Evolutionary conservation across 2,888 invertebrate genomes (phyloP).

Genomic region (Leptopilina drosophilae): DNA sequence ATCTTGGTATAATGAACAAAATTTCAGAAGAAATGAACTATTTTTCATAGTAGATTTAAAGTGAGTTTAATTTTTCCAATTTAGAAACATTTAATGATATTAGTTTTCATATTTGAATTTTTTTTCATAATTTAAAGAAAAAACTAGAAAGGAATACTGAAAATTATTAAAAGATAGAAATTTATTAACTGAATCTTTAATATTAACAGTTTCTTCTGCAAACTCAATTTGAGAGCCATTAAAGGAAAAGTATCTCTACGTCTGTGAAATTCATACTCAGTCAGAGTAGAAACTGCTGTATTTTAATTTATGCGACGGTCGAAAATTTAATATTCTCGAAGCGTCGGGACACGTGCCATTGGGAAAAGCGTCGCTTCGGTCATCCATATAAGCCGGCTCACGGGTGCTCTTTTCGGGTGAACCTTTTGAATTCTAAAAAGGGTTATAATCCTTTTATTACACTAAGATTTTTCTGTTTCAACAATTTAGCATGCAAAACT

Average conservation of each 20-base stretch:
- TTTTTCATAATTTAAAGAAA: no score
- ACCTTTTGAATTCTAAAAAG: constrained; percentile 68
- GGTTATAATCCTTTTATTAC: constrained; percentile 58
- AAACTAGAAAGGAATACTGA: neutral
- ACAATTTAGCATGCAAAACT: constrained; percentile 16
- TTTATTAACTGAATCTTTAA: neutral
- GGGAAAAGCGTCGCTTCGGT: constrained; percentile 55
- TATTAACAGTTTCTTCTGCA: neutral
- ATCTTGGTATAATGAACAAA: no score
- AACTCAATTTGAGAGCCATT: neutral
- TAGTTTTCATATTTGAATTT: no score
- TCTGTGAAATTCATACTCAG: constrained; percentile 67
- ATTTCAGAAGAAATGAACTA: no score
- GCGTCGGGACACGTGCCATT: constrained; percentile 67
- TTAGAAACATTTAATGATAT: no score
- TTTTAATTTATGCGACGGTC: constrained; percentile 75
- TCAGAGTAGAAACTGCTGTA: constrained; percentile 69
- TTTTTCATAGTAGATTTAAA: no score
- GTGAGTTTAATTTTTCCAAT: no score
- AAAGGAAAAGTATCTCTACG: constrained; percentile 34
- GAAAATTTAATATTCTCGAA: constrained; percentile 75
- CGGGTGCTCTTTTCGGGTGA: constrained; percentile 64
- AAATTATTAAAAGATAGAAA: neutral
- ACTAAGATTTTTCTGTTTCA: constrained; percentile 4
- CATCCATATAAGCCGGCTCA: constrained; percentile 56